phyloP scores from a whole-genome alignment of 2,113 vertebrate species.

The Siniperca chuatsi region DNA sequence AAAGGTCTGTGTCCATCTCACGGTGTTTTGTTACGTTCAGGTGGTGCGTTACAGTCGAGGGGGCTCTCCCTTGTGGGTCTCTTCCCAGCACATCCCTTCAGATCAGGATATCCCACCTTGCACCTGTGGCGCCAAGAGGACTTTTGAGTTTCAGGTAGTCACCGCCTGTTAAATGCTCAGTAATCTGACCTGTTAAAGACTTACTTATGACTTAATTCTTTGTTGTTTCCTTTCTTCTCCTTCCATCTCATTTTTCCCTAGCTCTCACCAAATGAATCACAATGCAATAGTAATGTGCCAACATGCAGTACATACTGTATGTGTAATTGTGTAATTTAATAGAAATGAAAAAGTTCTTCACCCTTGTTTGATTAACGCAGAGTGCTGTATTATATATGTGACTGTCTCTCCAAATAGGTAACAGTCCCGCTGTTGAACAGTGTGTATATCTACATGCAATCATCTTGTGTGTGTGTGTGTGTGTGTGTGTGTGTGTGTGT shows the following conservation, averaged over 20 bases:
- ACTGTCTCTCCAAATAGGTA: background rate
- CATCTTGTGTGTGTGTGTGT: background rate
- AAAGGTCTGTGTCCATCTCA: background rate
- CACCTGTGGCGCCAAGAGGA: conserved; percentile 90
- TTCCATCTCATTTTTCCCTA: background rate
- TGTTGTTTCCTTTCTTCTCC: background rate
- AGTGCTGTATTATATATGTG: background rate
- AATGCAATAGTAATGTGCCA: too few relatives aligned
- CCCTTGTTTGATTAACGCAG: too few relatives aligned
- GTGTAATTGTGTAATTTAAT: too few relatives aligned
- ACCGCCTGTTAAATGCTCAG: background rate
- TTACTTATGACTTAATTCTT: background rate
- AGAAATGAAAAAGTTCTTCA: too few relatives aligned
- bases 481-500: background rate
- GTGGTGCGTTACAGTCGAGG: conserved; percentile 92
- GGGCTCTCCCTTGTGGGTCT: conserved; percentile 91
- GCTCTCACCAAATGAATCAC: too few relatives aligned
- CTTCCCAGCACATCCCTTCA: conserved; percentile 87
- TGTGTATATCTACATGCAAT: background rate
- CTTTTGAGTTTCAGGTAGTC: conserved; percentile 96
- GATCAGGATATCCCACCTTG: conserved; percentile 91
- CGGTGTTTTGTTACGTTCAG: conserved; percentile 73
- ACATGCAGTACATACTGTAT: background rate
- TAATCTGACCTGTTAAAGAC: background rate
- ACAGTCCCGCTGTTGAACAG: background rate